Percentiles rank a stretch among this genome's conserved stretches.
These are phyloP conservation scores for Trematomus bernacchii DNA, from an alignment of 2,797 vertebrate genomes.

Conservation along the genomic window DNA sequence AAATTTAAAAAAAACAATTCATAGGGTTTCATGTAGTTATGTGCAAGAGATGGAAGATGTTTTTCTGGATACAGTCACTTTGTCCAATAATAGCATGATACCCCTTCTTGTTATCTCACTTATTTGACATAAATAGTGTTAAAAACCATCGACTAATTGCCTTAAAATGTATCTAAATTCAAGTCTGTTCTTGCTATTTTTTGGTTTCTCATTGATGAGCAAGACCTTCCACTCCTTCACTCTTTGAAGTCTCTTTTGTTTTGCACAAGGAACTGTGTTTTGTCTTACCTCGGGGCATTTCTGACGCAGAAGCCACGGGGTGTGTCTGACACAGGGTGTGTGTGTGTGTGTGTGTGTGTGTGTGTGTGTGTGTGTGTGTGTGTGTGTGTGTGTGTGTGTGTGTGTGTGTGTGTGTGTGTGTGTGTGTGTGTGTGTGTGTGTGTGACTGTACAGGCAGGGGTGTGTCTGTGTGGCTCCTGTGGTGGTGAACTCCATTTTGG, in stretches of 20 bases:
- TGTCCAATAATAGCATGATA: no score
- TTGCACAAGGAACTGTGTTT: constrained; percentile 37
- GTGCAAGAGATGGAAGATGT: not conserved
- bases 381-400: constrained; percentile 48
- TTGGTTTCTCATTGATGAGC: not conserved
- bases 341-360: constrained; percentile 28
- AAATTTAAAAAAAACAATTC: no score
- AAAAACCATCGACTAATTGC: not conserved
- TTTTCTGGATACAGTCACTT: not conserved
- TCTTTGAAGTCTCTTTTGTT: not conserved
- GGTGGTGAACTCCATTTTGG: constrained; percentile 53
- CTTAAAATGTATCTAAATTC: not conserved
- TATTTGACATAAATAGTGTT: not conserved
- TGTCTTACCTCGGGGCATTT: constrained; percentile 56
- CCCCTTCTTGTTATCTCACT: not conserved
- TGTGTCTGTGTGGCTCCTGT: constrained; percentile 61
- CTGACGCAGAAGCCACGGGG: constrained; percentile 54
- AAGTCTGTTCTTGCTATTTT: not conserved
- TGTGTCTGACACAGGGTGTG: constrained; percentile 52
- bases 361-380: constrained; percentile 66
- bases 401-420: constrained; percentile 46
- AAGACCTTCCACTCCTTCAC: constrained; percentile 1
- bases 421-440: constrained; percentile 54
- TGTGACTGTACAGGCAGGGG: constrained; percentile 46
- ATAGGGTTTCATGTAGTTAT: no score